Conservation (phyloP, 2,888 invertebrate species). For the Sceliomorpha sp. region DNA sequence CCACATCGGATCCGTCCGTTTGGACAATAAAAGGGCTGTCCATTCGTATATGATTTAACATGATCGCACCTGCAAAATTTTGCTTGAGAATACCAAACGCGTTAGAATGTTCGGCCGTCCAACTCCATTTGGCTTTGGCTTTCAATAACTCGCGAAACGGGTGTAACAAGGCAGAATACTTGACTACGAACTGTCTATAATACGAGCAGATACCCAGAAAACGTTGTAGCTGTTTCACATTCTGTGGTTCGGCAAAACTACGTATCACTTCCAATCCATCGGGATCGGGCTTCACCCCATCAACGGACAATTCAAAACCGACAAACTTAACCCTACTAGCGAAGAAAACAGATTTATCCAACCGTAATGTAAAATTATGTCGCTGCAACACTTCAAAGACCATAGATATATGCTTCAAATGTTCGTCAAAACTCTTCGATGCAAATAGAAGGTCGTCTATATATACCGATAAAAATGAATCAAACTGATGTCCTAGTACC, state of each 20-base stretch:
- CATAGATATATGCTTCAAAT: no score
- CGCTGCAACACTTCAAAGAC: no score
- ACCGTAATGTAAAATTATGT: no score
- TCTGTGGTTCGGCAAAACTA: conserved; percentile 59
- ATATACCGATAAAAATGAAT: no score
- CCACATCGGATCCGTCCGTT: conserved; percentile 4
- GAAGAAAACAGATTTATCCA: no score
- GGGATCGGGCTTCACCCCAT: no score
- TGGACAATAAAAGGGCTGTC: neutral
- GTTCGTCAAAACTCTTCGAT: no score
- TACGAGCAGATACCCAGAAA: conserved; percentile 53
- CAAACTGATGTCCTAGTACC: conserved; percentile 60
- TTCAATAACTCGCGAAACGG: conserved; percentile 27
- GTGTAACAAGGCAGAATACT: conserved; percentile 15
- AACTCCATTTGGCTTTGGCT: neutral
- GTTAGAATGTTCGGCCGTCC: conserved; percentile 8
- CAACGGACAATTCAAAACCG: conserved; percentile 19
- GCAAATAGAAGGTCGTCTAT: no score
- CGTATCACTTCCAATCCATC: no score
- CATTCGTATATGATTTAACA: neutral
- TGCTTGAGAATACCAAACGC: conserved; percentile 41
- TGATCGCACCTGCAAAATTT: conserved; percentile 18
- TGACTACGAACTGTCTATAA: conserved; percentile 21
- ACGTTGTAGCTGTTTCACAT: conserved; percentile 58
- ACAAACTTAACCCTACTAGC: conserved; percentile 10